Percentiles rank a stretch among this genome's conserved stretches.
Conservation (phyloP, 2,888 invertebrate genomes). For the Parnassius glacialis region DNA sequence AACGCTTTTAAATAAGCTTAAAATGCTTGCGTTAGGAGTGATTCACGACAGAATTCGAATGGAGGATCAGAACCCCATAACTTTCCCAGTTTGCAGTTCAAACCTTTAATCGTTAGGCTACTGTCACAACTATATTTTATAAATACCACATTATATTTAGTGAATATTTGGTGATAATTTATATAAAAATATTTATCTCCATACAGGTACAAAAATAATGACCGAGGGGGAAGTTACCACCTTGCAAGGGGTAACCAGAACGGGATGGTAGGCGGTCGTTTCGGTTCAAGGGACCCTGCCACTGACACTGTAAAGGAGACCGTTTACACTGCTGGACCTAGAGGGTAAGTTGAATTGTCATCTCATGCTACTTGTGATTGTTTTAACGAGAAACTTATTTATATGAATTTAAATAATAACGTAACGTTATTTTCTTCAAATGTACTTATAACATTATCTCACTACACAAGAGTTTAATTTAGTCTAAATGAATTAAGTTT, state of each 20-base stretch:
- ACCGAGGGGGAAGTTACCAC: conserved; percentile 87
- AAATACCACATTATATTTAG: neutral
- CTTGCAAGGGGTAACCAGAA: conserved; percentile 84
- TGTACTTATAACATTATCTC: too few species aligned
- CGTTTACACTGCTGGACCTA: conserved; percentile 87
- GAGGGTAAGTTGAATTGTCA: conserved; percentile 77
- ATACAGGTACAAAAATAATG: conserved; percentile 82
- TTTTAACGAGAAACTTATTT: neutral
- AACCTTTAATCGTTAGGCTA: neutral
- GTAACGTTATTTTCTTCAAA: too few species aligned
- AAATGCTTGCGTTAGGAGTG: too few species aligned
- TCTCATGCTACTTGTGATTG: neutral
- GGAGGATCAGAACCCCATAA: too few species aligned
- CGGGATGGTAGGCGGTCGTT: conserved; percentile 85
- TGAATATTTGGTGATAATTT: neutral
- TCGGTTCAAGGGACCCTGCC: conserved; percentile 87
- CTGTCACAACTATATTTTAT: neutral
- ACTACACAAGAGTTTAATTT: too few species aligned
- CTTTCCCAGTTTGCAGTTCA: too few species aligned
- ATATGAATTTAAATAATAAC: too few species aligned
- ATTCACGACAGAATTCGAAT: too few species aligned
- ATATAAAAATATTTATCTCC: conserved; percentile 19
- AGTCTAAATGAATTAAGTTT: too few species aligned
- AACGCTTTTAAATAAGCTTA: too few species aligned
- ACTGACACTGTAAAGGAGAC: conserved; percentile 86